Percentiles rank a stretch among this genome's conserved stretches.
Conservation (phyloP, 2,888 invertebrate species). For the Philonicus albiceps region DNA sequence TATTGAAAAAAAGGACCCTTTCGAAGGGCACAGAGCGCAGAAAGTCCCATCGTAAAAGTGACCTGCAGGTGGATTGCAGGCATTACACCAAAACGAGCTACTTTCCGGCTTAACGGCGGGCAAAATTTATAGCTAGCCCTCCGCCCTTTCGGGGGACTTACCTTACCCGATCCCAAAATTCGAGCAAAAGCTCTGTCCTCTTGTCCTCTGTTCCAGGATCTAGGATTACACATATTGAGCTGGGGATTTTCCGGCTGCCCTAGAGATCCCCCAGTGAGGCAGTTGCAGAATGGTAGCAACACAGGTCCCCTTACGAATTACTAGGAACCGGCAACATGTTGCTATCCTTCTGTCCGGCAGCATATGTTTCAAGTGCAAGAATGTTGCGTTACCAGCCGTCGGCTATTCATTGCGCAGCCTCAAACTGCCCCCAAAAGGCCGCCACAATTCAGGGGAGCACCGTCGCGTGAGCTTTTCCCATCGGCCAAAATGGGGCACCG, state of each 20-base stretch:
- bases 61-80: not conserved
- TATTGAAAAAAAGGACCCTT: not conserved
- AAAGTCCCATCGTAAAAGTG: not conserved
- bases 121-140: not conserved
- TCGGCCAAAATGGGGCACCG: not conserved
- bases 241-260: not conserved
- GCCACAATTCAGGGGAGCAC: slow-evolving; percentile 7
- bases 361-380: not conserved
- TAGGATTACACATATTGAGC: not conserved
- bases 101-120: not conserved
- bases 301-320: not conserved
- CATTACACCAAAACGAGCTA: not conserved
- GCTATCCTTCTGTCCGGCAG: not conserved
- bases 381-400: not conserved
- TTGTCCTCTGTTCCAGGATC: not conserved
- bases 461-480: not conserved
- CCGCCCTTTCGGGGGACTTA: not conserved
- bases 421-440: slow-evolving; percentile 32
- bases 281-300: not conserved
- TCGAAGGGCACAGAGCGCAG: not conserved
- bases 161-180: not conserved
- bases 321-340: not conserved
- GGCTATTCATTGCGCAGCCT: slow-evolving; percentile 16
- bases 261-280: not conserved
- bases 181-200: not conserved